A percentile compares a stretch with the other conserved stretches of the same genome.
These are phyloP conservation scores for Hydrozoanthus gracilis DNA, from an alignment of 92 coral and sea anemone species.

Conservation along the genomic window DNA sequence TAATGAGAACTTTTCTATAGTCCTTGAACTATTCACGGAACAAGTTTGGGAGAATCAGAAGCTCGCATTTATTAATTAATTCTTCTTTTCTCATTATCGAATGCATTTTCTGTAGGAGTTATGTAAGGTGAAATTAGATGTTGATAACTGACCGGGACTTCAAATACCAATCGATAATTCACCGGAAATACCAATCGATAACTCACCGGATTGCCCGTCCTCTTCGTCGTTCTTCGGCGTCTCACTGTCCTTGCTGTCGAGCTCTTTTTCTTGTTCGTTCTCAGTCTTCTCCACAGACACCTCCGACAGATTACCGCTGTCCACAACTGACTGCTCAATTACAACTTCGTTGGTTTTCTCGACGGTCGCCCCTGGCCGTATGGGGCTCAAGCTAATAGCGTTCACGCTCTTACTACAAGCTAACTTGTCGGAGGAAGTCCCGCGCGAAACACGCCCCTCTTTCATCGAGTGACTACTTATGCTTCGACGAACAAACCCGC, in stretches of 20 bases:
- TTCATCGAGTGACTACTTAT: slow-evolving; percentile 89
- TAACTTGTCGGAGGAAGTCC: slow-evolving; percentile 66
- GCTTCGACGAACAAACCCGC: slow-evolving; percentile 78
- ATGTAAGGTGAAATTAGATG: too few species aligned
- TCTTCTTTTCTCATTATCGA: too few species aligned
- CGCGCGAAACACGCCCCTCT: slow-evolving; percentile 76
- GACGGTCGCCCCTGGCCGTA: slow-evolving; percentile 17
- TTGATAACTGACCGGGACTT: too few species aligned
- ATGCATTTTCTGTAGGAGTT: too few species aligned
- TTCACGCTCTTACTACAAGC: slow-evolving; percentile 69
- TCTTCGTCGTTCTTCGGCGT: slow-evolving; percentile 16
- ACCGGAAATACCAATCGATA: background rate
- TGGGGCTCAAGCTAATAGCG: slow-evolving; percentile 35
- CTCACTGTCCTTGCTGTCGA: background rate
- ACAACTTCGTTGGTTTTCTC: slow-evolving; percentile 48
- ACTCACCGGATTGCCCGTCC: slow-evolving; percentile 22
- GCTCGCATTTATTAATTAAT: too few species aligned
- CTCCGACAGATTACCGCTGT: slow-evolving; percentile 49
- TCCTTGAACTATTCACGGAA: too few species aligned
- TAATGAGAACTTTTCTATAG: too few species aligned
- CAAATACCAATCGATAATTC: background rate
- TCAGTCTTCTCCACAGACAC: slow-evolving; percentile 25
- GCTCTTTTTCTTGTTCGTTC: slow-evolving; percentile 6
- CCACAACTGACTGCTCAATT: slow-evolving; percentile 60
- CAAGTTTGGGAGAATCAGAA: too few species aligned